phyloP scores from a whole-genome alignment of 2,888 invertebrate genomes.

The Abrostola triplasia region DNA sequence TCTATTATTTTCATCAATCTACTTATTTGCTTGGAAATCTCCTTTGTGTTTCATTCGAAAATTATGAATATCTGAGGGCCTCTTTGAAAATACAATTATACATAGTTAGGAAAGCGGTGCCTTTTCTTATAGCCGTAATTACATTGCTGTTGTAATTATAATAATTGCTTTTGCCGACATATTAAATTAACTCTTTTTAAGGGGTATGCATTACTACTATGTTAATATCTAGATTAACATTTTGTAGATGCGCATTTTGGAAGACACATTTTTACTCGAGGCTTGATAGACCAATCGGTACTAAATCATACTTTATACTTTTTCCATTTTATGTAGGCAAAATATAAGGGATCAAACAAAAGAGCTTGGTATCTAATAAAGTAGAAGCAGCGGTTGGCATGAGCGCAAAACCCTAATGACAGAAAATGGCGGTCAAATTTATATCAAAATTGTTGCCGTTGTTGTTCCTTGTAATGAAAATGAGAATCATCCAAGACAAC shows the following conservation, averaged over 20 bases:
- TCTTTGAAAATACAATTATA: conserved; percentile 83
- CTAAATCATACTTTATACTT: no score
- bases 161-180: conserved; percentile 84
- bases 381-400: conserved; percentile 36
- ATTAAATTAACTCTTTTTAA: conserved; percentile 79
- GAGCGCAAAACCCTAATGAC: conserved; percentile 32
- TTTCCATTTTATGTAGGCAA: conserved; percentile 13
- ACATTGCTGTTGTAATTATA: conserved; percentile 82
- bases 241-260: no score
- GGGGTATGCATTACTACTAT: conserved; percentile 48
- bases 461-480: no score
- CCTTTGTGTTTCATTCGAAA: conserved; percentile 65
- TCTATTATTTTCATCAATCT: conserved; percentile 50
- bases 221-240: no score
- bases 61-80: conserved; percentile 75
- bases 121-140: conserved; percentile 81
- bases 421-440: conserved; percentile 31
- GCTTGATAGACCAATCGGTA: no score
- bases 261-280: no score
- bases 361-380: conserved; percentile 43
- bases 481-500: no score
- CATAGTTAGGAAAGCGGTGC: conserved; percentile 74
- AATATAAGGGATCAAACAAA: conserved; percentile 42
- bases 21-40: conserved; percentile 52
- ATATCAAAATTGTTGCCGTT: conserved; percentile 23